phyloP scores from a whole-genome alignment of 2,113 vertebrate species.

The Paedocypris sp. region DNA sequence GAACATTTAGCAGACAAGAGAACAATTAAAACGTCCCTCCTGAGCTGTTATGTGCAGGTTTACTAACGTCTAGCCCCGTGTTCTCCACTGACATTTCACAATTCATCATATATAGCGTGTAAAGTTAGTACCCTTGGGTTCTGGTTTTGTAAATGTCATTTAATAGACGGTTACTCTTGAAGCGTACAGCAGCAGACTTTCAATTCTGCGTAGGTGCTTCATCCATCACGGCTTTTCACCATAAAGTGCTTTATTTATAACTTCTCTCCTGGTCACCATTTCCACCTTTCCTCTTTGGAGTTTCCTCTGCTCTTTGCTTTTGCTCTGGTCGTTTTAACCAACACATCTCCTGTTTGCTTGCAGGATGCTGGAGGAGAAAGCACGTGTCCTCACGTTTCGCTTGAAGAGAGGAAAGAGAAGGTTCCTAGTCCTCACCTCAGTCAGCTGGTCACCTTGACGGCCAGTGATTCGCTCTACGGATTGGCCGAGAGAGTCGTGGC shows the following conservation, averaged over 20 bases:
- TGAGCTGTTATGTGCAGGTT: not conserved
- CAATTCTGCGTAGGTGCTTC: too few species aligned
- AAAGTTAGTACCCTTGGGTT: not conserved
- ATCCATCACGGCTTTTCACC: too few species aligned
- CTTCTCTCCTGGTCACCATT: too few species aligned
- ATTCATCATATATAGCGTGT: not conserved
- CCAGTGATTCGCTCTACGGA: conserved; percentile 74
- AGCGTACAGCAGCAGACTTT: too few species aligned
- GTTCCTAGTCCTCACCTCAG: conserved; percentile 93
- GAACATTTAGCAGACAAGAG: too few species aligned
- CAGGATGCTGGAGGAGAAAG: conserved; percentile 76
- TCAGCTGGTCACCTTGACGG: conserved; percentile 80
- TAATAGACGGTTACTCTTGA: not conserved
- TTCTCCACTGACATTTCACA: not conserved
- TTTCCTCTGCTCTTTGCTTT: not conserved
- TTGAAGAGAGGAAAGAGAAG: conserved; percentile 91
- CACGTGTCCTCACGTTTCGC: conserved; percentile 59
- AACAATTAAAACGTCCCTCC: too few species aligned
- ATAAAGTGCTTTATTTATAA: too few species aligned
- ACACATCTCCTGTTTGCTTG: conserved; percentile 29
- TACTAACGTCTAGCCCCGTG: not conserved
- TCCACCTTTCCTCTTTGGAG: not conserved
- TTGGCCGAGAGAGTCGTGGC: conserved; percentile 91
- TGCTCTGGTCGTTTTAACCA: not conserved
- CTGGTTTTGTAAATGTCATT: conserved; percentile 6